Conservation (phyloP, 2,888 invertebrate genomes). For the Trachelus stipa region DNA sequence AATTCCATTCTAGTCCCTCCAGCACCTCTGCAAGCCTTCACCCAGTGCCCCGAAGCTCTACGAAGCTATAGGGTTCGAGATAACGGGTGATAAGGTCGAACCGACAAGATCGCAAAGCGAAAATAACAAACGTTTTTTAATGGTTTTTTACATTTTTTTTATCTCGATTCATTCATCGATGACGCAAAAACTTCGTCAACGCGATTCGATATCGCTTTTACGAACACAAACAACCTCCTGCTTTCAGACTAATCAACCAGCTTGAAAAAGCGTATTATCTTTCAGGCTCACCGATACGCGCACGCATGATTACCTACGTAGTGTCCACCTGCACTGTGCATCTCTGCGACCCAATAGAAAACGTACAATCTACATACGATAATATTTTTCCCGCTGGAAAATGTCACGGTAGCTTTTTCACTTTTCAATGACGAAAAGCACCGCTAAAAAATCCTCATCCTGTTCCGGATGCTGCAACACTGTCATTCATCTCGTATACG, state of each 20-base stretch:
- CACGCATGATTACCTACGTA: not conserved
- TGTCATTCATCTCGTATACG: not conserved
- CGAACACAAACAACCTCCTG: constrained; percentile 19
- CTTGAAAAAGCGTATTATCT: constrained; percentile 37
- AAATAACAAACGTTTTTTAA: not conserved
- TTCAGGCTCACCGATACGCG: constrained; percentile 11
- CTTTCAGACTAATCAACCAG: constrained; percentile 45
- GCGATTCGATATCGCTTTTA: constrained; percentile 6
- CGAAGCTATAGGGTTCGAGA: not conserved
- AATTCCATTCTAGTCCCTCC: constrained; percentile 24
- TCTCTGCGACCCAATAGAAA: not conserved
- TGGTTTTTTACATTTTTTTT: not conserved
- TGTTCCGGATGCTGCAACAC: not conserved
- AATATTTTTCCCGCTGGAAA: not conserved
- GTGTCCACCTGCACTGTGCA: not conserved
- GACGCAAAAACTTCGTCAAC: constrained; percentile 49
- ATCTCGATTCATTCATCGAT: not conserved
- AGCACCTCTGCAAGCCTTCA: not conserved
- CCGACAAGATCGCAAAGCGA: not conserved
- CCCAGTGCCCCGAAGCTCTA: not conserved
- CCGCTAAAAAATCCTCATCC: not conserved
- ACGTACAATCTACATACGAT: not conserved
- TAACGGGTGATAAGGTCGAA: not conserved
- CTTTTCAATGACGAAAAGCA: not conserved
- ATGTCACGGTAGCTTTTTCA: not conserved